Evolutionary conservation across 2,113 vertebrate genomes (phyloP), one percentile per base, ranked within the genome.

Genomic region (Laticauda colubrina): DNA sequence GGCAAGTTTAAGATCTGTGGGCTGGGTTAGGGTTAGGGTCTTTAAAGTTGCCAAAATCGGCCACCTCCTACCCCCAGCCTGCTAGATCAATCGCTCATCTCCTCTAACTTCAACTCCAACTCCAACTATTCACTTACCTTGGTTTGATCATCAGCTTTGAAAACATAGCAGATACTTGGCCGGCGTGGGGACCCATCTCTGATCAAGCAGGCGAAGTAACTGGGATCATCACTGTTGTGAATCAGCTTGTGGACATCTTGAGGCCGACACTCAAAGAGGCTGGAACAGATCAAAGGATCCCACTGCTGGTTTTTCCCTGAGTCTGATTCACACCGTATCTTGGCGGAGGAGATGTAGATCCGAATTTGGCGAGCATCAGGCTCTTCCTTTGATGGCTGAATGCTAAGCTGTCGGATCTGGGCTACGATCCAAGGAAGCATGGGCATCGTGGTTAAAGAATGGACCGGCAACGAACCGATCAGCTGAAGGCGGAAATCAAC

Each of bases 351-450:
- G 90, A 99, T 96, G 43, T 96, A 96, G 2, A 99, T 97, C 48
- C 97, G 96, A 89, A 99, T 97, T 39, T 95, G 95, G 81, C 61
- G 96, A 94, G 23, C 0, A 0, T 9, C 85, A 3, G 91, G 91
- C 1, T 93, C 94, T 90, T 95, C 97, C 92, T 93, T 95, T 96
- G 94, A 94, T 89, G 96, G 93, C 94, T 95, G 96, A 26, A 88
- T 51, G 81, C 96, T 97, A 45, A 97, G 96, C 81, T 94, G 97
- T 51, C 97, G 97, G 89, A 99, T 98, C 97, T 99, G 98, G 0
- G 99, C 98, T 96, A 99, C 98, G 81, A 99, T 98, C 99, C 99
- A 99, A 0, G 99, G 99, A 90, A 99, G 97, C 98, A 99, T 98
- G 87, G 99, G 96, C 99, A 98, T 99, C 89, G 99, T 99, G 94